phyloP scores from a whole-genome alignment of 2,888 invertebrate species.

The Malthinus seriepunctatus region DNA sequence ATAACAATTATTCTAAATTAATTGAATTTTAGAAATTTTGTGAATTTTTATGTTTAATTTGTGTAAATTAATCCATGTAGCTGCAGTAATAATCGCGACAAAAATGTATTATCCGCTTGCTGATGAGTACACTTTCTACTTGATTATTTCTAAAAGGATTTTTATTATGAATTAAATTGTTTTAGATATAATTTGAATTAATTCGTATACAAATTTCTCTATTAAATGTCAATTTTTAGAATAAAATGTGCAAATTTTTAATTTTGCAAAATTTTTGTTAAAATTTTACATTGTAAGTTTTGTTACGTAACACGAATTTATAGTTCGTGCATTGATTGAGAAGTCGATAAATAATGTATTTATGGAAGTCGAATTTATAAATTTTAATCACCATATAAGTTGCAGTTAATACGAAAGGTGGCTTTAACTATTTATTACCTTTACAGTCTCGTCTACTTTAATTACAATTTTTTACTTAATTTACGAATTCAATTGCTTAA shows the following conservation, averaged over 20 bases:
- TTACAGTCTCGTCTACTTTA: too few species aligned
- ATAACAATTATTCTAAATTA: not conserved
- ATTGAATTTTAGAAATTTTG: not conserved
- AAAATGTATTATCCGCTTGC: not conserved
- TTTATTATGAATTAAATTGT: constrained; percentile 21
- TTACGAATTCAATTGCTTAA: not conserved
- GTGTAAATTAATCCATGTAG: constrained; percentile 30
- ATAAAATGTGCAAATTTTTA: not conserved
- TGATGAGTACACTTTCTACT: constrained; percentile 43
- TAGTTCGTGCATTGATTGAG: not conserved
- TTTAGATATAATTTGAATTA: not conserved
- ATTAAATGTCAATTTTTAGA: not conserved
- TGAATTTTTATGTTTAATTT: constrained; percentile 23
- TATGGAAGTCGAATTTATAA: constrained; percentile 1
- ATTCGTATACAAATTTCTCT: not conserved
- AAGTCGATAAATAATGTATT: constrained; percentile 1
- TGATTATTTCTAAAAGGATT: constrained; percentile 41
- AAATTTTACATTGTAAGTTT: not conserved
- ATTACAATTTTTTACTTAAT: not conserved
- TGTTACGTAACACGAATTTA: not conserved
- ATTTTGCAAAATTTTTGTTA: not conserved
- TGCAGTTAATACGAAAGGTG: not conserved
- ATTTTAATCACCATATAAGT: not conserved
- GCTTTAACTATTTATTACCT: too few species aligned
- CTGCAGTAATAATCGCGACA: constrained; percentile 32